Conservation (phyloP, 2,113 vertebrate genomes). For the Speoplatyrhinus poulsoni region DNA sequence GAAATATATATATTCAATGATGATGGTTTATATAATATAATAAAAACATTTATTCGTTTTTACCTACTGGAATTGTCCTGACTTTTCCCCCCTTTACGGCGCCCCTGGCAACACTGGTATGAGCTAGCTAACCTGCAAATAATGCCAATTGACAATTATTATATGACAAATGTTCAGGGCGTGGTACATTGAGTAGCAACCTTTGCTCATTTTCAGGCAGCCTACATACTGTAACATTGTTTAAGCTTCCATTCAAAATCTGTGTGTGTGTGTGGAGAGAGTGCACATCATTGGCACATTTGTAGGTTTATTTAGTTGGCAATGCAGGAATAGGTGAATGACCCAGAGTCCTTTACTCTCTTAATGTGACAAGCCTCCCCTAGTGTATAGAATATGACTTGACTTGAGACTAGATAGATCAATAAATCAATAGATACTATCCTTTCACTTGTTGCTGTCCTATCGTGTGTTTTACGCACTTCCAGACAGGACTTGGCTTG, state of each 20-base stretch:
- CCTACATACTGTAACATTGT: background rate
- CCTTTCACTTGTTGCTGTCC: too few relatives aligned
- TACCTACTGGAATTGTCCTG: slow-evolving; percentile 17
- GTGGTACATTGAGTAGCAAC: background rate
- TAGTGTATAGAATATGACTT: slow-evolving; percentile 20
- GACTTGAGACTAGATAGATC: background rate
- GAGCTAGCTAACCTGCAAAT: slow-evolving; percentile 40
- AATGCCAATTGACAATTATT: slow-evolving; percentile 22
- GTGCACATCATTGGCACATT: slow-evolving; percentile 46
- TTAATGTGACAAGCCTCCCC: slow-evolving; percentile 3
- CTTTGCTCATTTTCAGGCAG: slow-evolving; percentile 9
- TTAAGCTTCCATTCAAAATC: too few relatives aligned
- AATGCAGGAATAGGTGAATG: slow-evolving; percentile 23
- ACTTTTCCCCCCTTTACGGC: slow-evolving; percentile 19
- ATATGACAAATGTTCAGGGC: slow-evolving; percentile 21
- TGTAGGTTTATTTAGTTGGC: slow-evolving; percentile 45
- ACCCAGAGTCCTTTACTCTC: slow-evolving; percentile 4
- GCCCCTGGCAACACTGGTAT: slow-evolving; percentile 31
- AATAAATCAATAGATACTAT: background rate
- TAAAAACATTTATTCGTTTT: too few relatives aligned
- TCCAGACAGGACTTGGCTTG: background rate
- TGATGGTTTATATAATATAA: too few relatives aligned
- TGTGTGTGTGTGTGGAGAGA: background rate
- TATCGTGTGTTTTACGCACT: background rate
- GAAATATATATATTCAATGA: too few relatives aligned